Evolutionary conservation across 2,888 invertebrate genomes (phyloP), one percentile per base, ranked within the genome.

Genomic region (Lingula anatina): DNA sequence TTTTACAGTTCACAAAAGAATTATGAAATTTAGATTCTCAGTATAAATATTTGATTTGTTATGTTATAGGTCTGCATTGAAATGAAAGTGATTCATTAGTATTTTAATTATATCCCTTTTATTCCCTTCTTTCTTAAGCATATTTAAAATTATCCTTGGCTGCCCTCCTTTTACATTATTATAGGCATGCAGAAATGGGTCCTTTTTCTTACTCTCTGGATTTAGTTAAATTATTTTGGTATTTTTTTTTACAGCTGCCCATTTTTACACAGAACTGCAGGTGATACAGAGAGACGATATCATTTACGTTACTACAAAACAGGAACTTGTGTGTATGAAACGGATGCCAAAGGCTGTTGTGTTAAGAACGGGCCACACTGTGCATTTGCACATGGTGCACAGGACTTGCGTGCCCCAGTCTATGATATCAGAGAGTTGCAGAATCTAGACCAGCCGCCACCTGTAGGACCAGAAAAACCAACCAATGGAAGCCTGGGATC

Each of bases 321-420:
- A 26, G 96, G 96, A 71, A 94, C 96, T 86, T 99, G 99, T 79
- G 96, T 97, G n/a, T 95, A 97, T 79, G 95, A 97, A 71, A 97
- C 97, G 21, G 97, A 99, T 76, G 84, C 89, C 31, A 86, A 95
- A 56, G 97, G 97, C 31, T 62, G 75, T 75, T 99, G 99, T 79
- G 92, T 91, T 1, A 97, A 97, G 81, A 99, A 99, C 82, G 97
- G 97, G 31, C 87, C 93, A 36, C 97, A 99, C 77, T 99, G 99
- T 80, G 97, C 97, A 20, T 99, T 97, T 79, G 97, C 97, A 4
- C 99, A 99, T 77, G 96, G 96, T 26, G 88, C 89, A 62, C 89
- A 90, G 69, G 97, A 99, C 80, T 85, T 97, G 35, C 84, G 97
- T 60, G 93, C 91, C 39, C 93, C 96, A 1, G 94, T 96, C 15